These are phyloP conservation scores for Nesidiocoris tenuis DNA, from an alignment of 2,888 invertebrate genomes.

Conservation along the genomic window DNA sequence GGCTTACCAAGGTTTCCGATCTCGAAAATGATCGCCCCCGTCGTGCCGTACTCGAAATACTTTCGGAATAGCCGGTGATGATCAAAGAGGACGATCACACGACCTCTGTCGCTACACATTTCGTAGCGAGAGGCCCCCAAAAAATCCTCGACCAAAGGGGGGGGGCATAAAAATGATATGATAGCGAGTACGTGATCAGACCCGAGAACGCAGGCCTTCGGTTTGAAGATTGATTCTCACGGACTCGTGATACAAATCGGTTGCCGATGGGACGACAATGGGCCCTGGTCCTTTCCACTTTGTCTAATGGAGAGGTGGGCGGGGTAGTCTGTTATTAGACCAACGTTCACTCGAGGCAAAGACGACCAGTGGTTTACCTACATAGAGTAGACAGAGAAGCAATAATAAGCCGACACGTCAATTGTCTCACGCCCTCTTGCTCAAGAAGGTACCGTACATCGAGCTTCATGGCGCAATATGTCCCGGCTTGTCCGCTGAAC, in stretches of 20 bases:
- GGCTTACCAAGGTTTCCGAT: not conserved
- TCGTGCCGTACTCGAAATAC: no score
- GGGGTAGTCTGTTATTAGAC: slow-evolving; percentile 35
- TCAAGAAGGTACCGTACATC: not conserved
- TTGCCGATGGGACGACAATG: slow-evolving; percentile 42
- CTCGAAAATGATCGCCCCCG: no score
- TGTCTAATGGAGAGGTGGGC: slow-evolving; percentile 42
- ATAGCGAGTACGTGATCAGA: slow-evolving; percentile 38
- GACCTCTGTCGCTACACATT: not conserved
- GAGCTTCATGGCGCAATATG: not conserved
- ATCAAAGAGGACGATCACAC: not conserved
- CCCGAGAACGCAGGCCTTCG: slow-evolving; percentile 20
- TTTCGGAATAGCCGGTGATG: not conserved
- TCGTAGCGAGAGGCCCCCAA: not conserved
- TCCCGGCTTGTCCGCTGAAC: no score
- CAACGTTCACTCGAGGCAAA: not conserved
- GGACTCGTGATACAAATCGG: slow-evolving; percentile 43
- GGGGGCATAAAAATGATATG: slow-evolving; percentile 38
- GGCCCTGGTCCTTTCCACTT: slow-evolving; percentile 31
- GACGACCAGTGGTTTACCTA: not conserved
- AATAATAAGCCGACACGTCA: slow-evolving; percentile 32
- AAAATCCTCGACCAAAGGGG: not conserved
- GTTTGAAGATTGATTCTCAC: slow-evolving; percentile 38
- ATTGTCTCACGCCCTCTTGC: slow-evolving; percentile 28
- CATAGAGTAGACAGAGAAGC: not conserved